These are phyloP conservation scores for Ceyx melanurus DNA, from an alignment of 2,113 vertebrate species.

Conservation along the genomic window DNA sequence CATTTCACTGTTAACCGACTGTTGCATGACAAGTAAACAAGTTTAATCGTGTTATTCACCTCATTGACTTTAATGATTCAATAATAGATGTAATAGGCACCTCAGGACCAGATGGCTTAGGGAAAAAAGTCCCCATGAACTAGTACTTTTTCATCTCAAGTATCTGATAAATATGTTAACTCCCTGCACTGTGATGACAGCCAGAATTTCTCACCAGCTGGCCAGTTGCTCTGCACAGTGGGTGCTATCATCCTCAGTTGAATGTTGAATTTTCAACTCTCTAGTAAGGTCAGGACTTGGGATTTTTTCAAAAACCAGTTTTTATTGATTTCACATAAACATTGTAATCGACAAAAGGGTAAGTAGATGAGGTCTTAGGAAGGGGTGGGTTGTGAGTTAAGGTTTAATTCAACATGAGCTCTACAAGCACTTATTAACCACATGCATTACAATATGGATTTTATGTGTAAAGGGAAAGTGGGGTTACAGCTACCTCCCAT, in stretches of 20 bases:
- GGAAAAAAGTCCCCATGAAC: slow-evolving; percentile 63
- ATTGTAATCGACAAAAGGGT: not conserved
- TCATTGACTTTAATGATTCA: slow-evolving; percentile 84
- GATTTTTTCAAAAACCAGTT: not conserved
- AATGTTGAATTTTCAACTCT: slow-evolving; percentile 24
- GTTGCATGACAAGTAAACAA: slow-evolving; percentile 80
- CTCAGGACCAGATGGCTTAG: slow-evolving; percentile 79
- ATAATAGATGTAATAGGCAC: slow-evolving; percentile 80
- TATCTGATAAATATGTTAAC: slow-evolving; percentile 78
- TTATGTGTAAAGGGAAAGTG: not conserved
- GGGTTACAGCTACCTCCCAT: not conserved
- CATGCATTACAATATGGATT: not conserved
- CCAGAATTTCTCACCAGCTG: slow-evolving; percentile 74
- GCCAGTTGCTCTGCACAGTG: slow-evolving; percentile 63
- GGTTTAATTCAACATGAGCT: not conserved
- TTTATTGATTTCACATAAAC: slow-evolving; percentile 18
- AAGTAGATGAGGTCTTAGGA: not conserved
- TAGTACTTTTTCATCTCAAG: slow-evolving; percentile 75
- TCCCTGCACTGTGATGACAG: slow-evolving; percentile 42
- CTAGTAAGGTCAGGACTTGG: slow-evolving; percentile 10
- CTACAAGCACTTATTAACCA: not conserved
- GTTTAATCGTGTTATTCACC: slow-evolving; percentile 81
- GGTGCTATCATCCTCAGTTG: not conserved
- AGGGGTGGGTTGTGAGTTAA: not conserved
- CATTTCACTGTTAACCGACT: slow-evolving; percentile 75